Base-by-base conservation (phyloP, 2,888 invertebrate species). In the Dorcus parallelipipedus region DNA sequence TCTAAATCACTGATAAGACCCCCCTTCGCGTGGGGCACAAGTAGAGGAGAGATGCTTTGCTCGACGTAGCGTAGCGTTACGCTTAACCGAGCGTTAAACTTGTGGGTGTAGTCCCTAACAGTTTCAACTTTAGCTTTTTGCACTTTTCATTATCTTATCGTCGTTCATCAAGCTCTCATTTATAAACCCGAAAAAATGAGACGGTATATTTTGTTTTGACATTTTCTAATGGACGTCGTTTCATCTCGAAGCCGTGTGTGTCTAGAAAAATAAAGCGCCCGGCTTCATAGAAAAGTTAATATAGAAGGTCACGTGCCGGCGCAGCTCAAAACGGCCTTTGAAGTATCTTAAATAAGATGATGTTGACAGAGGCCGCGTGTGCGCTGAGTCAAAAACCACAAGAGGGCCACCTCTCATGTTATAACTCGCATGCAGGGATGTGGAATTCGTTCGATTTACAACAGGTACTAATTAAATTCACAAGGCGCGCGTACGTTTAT, bases 351-450 rank as follows among this genome's bases (percentile, higher is more conserved):
- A 69, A 69, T 67, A 64, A 64, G 63, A 65, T 61, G 59, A 58
- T 73, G 71, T 73, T 73, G 73, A 74, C 74, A 71, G 66, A 68
- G 65, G 69, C 64, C 74, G 70, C 74, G 74, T 74, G 74, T 60
- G 55, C 64, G 67, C 64, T 69, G 69, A 73, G 70, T 71, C 72
- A 72, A 73, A 72, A 72, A 73, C 74, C 73, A 67, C 73, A 71
- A 68, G 67, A 14, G 51, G 39, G 38, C 49, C 20, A 47, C 47
- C 14, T 26, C 52, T 45, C 26, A 48, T 26, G 5, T 26, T 14
- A 14, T 14, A 14, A 14, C 14, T 14, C 14, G 14, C 14, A 14
- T 1, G 14, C 14, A 1, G 14, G 14, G 14, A 14, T 14, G 14
- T 14, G 14, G 14, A 14, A 14, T 14, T 14, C 14, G 14, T 14